Evolutionary conservation across 2,113 vertebrate species (phyloP), one percentile per base, ranked within the genome.

Genomic region (Thymallus thymallus): DNA sequence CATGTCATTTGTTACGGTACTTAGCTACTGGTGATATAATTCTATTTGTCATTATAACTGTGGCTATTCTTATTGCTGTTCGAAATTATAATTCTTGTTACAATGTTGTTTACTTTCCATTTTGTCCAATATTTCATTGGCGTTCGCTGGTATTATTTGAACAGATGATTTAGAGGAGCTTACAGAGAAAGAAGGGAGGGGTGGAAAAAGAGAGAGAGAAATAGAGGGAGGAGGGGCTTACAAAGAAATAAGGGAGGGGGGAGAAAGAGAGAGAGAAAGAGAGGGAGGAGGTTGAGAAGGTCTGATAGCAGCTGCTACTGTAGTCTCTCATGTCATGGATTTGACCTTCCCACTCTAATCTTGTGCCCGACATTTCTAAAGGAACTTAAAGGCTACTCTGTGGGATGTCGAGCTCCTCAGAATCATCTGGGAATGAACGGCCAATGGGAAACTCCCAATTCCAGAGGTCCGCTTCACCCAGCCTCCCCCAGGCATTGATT

Each of bases 21-120:
- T 76, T 74, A 82, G 81, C 46, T 78, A 78, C 82, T 77, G 74
- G 74, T 84, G 80, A 84, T 80, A 78, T 76, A 65, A 77, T 80
- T 81, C 72, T 68, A 75, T 85, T 72, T 84, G 79, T 76, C 68
- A 76, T 70, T 70, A 26, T 87, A 70, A 81, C 78, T 82, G 76
- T 87, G 73, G 69, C 76, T 83, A 72, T 82, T 89, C 73, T 76
- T 82, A 74, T 81, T 80, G 77, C 77, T 80, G 73, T 86, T 85
- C 51, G 68, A 73, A 81, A 74, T 83, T 83, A 80, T 77, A 66
- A 78, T 82, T 85, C 68, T 76, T 69, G 72, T 80, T 83, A 14
- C 56, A 61, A 69, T 81, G 14, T 82, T 84, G 69, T 87, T 79
- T 68, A 68, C 71, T 64, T 64, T 79, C 76, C 62, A 63, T 84